phyloP scores from a whole-genome alignment of 2,797 vertebrate species.

The Acomys russatus region DNA sequence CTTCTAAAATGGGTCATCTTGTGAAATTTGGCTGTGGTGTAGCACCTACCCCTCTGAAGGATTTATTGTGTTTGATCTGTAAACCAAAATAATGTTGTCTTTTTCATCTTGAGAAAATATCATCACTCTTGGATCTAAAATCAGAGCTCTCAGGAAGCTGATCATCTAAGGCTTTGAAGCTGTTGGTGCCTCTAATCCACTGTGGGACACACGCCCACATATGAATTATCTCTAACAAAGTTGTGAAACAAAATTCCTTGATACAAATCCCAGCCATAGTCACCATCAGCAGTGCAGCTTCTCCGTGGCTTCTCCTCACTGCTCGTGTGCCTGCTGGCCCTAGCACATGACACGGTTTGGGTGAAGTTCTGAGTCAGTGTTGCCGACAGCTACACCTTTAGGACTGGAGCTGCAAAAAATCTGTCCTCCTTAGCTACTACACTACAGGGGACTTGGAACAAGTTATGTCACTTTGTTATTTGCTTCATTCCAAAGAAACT shows the following conservation, averaged over 20 bases:
- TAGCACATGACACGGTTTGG: background rate
- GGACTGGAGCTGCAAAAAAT: background rate
- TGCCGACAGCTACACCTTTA: conserved; percentile 11
- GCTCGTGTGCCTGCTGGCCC: background rate
- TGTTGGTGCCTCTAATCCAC: conserved; percentile 27
- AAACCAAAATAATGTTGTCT: background rate
- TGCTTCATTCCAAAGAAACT: conserved; percentile 38
- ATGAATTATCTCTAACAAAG: conserved; percentile 41
- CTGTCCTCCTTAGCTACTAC: background rate
- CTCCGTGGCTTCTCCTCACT: background rate
- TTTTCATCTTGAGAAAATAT: conserved; percentile 9
- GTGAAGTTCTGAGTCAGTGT: background rate
- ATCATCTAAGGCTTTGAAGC: background rate
- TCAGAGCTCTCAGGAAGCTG: background rate
- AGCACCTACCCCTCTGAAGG: background rate
- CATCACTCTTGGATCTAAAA: conserved; percentile 18
- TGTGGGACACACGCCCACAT: background rate
- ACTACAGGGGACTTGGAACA: background rate
- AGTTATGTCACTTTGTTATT: background rate
- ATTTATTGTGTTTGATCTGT: background rate
- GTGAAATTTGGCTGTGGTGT: background rate
- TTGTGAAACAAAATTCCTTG: conserved; percentile 22
- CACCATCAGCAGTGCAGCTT: conserved; percentile 1
- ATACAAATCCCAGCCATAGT: background rate
- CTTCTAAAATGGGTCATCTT: background rate